Percentiles rank a stretch among this genome's conserved stretches.
These are phyloP conservation scores for Enteromius paludinosus DNA, from an alignment of 2,797 vertebrate species.

Conservation along the genomic window DNA sequence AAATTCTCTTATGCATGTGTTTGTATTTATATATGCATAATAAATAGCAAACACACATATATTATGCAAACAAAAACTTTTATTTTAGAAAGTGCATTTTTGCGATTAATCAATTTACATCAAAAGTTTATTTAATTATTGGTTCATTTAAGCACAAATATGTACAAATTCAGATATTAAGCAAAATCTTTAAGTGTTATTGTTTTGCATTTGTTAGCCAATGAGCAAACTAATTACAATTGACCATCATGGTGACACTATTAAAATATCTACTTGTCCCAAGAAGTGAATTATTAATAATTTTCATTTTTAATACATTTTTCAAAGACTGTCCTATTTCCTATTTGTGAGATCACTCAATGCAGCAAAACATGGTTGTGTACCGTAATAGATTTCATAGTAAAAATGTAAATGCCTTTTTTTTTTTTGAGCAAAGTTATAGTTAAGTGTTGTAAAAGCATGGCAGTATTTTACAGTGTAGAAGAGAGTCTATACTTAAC, in stretches of 20 bases:
- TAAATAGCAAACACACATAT: no score
- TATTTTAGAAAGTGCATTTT: no score
- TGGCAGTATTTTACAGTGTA: not conserved
- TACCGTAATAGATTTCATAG: not conserved
- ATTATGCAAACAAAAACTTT: no score
- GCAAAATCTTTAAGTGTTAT: not conserved
- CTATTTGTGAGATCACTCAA: not conserved
- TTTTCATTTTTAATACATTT: no score
- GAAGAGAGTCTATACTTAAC: not conserved
- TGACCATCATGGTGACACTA: not conserved
- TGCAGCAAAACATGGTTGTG: not conserved
- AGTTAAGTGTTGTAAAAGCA: not conserved
- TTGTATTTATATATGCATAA: no score
- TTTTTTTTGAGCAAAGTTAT: not conserved
- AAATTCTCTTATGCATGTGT: no score
- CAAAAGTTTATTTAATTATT: not conserved
- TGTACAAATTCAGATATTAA: not conserved
- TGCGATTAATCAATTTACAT: no score
- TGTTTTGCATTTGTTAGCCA: not conserved
- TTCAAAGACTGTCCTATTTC: not conserved
- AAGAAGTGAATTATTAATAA: not conserved
- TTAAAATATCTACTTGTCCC: not conserved
- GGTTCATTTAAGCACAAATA: not conserved
- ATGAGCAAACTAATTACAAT: not conserved
- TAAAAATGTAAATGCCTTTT: not conserved